A percentile compares a stretch with the other conserved stretches of the same genome.
Conservation (phyloP, 2,888 invertebrate genomes). For the Nomada fabriciana region DNA sequence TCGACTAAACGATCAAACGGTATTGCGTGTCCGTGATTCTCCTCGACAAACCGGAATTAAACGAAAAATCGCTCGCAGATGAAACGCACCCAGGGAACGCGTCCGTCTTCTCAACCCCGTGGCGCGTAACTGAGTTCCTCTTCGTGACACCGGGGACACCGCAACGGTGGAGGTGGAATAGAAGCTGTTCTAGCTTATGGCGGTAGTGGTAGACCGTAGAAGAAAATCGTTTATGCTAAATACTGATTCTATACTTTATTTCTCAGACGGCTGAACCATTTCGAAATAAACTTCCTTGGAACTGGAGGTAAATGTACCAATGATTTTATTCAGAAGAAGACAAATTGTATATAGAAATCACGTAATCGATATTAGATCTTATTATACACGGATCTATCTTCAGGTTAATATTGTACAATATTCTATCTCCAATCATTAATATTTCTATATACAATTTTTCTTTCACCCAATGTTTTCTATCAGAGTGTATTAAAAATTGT, state of each 20-base stretch:
- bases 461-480: too few relatives aligned
- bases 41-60: not conserved
- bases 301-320: not conserved
- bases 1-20: constrained; percentile 11
- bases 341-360: too few relatives aligned
- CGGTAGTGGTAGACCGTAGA: constrained; percentile 43
- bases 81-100: constrained; percentile 53
- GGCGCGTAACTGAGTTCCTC: constrained; percentile 78
- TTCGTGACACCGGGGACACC: constrained; percentile 72
- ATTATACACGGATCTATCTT: too few relatives aligned
- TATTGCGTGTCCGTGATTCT: not conserved
- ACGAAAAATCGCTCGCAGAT: not conserved
- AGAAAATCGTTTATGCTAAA: constrained; percentile 21
- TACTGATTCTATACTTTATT: not conserved
- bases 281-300: not conserved
- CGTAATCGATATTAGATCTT: too few relatives aligned
- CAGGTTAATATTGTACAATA: too few relatives aligned
- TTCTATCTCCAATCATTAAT: too few relatives aligned
- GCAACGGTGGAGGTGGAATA: constrained; percentile 69
- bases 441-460: too few relatives aligned
- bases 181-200: constrained; percentile 47
- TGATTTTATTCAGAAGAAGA: too few relatives aligned
- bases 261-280: too few relatives aligned
- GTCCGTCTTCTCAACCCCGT: constrained; percentile 79
- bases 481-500: too few relatives aligned